Percentiles rank a stretch among this genome's conserved stretches.
Conservation (phyloP, 2,888 invertebrate genomes). For the Lucinisca nassula region DNA sequence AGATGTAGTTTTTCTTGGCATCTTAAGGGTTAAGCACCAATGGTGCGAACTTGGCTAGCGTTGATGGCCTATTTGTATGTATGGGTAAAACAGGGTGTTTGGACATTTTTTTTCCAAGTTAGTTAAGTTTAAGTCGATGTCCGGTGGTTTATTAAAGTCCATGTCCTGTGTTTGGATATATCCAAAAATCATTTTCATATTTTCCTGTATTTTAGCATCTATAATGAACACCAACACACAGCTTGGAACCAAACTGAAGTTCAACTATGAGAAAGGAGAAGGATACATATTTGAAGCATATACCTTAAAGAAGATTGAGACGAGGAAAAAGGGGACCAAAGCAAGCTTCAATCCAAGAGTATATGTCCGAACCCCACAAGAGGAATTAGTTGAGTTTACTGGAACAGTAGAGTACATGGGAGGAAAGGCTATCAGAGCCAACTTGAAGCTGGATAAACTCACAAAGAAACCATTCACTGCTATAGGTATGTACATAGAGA, state of each 20-base stretch:
- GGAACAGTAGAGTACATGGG: constrained; percentile 66
- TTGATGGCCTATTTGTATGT: too few relatives aligned
- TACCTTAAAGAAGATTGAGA: constrained; percentile 47
- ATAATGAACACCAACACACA: constrained; percentile 70
- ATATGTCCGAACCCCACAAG: constrained; percentile 69
- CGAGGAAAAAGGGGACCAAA: constrained; percentile 35
- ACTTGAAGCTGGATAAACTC: constrained; percentile 67
- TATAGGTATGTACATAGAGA: constrained; percentile 76
- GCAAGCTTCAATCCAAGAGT: constrained; percentile 66
- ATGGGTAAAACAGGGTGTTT: too few relatives aligned
- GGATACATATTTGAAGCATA: constrained; percentile 71
- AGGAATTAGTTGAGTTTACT: constrained; percentile 66
- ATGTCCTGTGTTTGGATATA: not conserved
- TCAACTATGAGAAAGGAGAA: constrained; percentile 65
- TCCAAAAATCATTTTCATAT: not conserved
- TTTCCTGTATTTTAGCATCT: constrained; percentile 58
- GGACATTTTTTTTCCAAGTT: too few relatives aligned
- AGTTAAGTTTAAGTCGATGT: too few relatives aligned
- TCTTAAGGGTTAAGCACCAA: too few relatives aligned
- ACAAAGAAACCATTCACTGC: constrained; percentile 71
- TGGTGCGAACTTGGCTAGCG: too few relatives aligned
- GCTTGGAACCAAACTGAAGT: constrained; percentile 65
- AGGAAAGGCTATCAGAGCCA: constrained; percentile 67
- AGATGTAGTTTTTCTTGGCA: too few relatives aligned
- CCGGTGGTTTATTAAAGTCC: too few relatives aligned